These are phyloP conservation scores for Mythimna impura DNA, from an alignment of 2,888 invertebrate genomes.

Conservation along the genomic window DNA sequence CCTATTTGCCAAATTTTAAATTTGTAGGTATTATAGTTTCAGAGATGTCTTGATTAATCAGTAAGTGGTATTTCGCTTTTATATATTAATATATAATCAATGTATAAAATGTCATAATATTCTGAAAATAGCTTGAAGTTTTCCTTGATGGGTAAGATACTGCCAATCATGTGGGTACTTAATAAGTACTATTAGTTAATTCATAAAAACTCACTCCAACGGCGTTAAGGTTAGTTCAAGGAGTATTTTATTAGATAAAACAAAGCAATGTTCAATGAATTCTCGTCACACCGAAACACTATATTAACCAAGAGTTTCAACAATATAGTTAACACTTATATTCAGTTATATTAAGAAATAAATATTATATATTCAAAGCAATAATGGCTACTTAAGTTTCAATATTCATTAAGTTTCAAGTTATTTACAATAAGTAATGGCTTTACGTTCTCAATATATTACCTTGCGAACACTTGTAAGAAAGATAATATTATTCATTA, in stretches of 20 bases:
- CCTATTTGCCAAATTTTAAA: too few species aligned
- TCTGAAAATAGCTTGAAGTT: too few species aligned
- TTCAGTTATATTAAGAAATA: slow-evolving; percentile 30
- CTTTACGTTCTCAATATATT: slow-evolving; percentile 2
- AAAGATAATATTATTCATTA: slow-evolving; percentile 16
- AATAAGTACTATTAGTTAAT: too few species aligned
- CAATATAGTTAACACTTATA: not conserved
- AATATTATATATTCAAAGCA: slow-evolving; percentile 28
- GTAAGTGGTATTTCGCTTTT: too few species aligned
- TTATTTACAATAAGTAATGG: slow-evolving; percentile 40
- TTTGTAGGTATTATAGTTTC: too few species aligned
- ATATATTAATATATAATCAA: too few species aligned
- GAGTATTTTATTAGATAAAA: not conserved
- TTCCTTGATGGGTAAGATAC: too few species aligned
- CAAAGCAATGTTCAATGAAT: not conserved
- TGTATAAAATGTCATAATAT: too few species aligned
- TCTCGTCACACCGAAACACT: not conserved
- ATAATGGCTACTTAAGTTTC: slow-evolving; percentile 32
- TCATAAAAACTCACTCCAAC: too few species aligned
- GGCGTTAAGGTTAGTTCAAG: too few species aligned
- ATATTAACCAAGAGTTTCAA: not conserved
- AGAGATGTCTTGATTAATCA: too few species aligned
- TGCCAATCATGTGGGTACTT: too few species aligned
- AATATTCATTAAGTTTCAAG: slow-evolving; percentile 42
- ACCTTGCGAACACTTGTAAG: slow-evolving; percentile 12